Evolutionary conservation across 2,888 invertebrate genomes (phyloP).

Genomic region (Monopis laevigella): DNA sequence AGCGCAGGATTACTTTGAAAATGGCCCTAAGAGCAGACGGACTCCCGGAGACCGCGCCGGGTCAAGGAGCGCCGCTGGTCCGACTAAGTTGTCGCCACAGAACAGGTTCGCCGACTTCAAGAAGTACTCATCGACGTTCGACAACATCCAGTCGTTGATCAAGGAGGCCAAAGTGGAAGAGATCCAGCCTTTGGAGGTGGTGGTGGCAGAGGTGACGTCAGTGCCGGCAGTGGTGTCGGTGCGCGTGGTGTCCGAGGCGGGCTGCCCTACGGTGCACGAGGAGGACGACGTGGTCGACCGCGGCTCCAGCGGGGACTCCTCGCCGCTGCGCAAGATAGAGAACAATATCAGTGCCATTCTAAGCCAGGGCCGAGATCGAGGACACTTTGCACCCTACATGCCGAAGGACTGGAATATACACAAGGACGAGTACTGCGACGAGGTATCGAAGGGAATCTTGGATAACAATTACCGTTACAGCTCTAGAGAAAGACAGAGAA

Average conservation of each 20-base stretch:
- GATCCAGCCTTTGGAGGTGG: conserved; percentile 58
- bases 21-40: conserved; percentile 60
- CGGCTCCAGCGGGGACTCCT: conserved; percentile 70
- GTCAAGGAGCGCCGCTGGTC: conserved; percentile 37
- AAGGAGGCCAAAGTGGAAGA: conserved; percentile 74
- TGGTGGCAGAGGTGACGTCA: conserved; percentile 70
- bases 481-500: conserved; percentile 61
- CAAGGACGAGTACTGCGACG: conserved; percentile 67
- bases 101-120: conserved; percentile 70
- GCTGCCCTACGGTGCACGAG: conserved; percentile 77
- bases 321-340: conserved; percentile 76
- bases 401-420: conserved; percentile 68
- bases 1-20: conserved; percentile 51
- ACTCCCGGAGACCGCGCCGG: conserved; percentile 36
- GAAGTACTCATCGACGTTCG: conserved; percentile 79
- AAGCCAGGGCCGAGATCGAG: conserved; percentile 66
- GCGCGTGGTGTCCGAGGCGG: conserved; percentile 73
- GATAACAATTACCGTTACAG: conserved; percentile 62
- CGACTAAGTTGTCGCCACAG: conserved; percentile 61
- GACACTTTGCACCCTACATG: conserved; percentile 60
- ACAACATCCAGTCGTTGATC: conserved; percentile 78
- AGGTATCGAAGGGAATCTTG: conserved; percentile 60
- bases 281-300: conserved; percentile 72
- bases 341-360: conserved; percentile 77
- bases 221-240: conserved; percentile 72